These are phyloP conservation scores for Oreochromis tanganicae DNA, from an alignment of 2,113 vertebrate species.

Conservation along the genomic window DNA sequence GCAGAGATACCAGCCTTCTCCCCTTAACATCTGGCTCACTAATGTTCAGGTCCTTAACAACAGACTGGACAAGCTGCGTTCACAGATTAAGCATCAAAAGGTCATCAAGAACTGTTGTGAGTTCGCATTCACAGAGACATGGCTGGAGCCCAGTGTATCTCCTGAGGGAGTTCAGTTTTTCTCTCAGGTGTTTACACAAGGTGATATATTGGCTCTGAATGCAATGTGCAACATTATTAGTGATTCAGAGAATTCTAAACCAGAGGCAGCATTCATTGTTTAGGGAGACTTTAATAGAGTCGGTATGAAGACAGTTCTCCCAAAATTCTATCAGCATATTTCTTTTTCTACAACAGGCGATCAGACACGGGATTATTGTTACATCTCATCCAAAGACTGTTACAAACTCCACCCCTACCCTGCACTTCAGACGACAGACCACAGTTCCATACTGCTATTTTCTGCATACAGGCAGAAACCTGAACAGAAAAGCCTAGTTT, in stretches of 20 bases:
- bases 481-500: not conserved
- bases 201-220: not conserved
- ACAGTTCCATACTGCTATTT: not conserved
- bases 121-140: not conserved
- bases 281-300: not conserved
- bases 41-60: not conserved
- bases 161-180: not conserved
- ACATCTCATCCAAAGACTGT: not conserved
- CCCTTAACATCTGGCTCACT: not conserved
- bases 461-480: not conserved
- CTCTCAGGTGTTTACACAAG: not conserved
- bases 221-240: not conserved
- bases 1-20: not conserved
- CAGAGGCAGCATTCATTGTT: not conserved
- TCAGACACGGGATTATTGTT: not conserved
- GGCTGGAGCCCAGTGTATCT: not conserved
- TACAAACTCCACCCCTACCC: not conserved
- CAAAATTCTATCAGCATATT: not conserved
- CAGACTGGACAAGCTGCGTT: not conserved
- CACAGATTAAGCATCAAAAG: not conserved
- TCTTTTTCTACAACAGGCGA: not conserved
- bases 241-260: not conserved
- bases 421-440: not conserved
- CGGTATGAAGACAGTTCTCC: not conserved
- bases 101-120: not conserved